phyloP scores from a whole-genome alignment of 1,140 invertebrate species.

The Copidosoma floridanum region DNA sequence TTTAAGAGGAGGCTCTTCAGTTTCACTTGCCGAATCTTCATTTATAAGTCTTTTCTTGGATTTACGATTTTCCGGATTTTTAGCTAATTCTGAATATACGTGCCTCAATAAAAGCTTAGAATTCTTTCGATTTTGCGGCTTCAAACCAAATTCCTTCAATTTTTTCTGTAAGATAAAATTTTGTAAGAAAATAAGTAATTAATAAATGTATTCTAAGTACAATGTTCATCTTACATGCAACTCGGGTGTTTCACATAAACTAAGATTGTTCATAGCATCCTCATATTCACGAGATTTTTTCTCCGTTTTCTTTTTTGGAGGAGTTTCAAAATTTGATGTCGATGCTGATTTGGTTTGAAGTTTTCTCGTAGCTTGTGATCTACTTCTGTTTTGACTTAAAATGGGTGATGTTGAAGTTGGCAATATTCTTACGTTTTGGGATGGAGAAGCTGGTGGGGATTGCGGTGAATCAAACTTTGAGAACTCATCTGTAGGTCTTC shows the following conservation, averaged over 20 bases:
- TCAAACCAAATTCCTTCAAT: conserved; percentile 54
- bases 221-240: conserved; percentile 42
- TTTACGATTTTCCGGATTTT: conserved; percentile 41
- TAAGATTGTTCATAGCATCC: conserved; percentile 37
- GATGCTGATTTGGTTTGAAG: conserved; percentile 20
- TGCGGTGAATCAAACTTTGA: no score
- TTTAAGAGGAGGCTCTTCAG: conserved; percentile 28
- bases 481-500: no score
- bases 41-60: conserved; percentile 15
- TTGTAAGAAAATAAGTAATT: conserved; percentile 20
- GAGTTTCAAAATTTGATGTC: conserved; percentile 2
- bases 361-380: neutral
- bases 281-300: no score
- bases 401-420: conserved; percentile 7
- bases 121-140: conserved; percentile 46
- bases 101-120: conserved; percentile 53
- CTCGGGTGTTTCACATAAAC: conserved; percentile 47
- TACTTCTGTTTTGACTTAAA: conserved; percentile 3
- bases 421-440: neutral
- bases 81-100: conserved; percentile 56
- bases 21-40: conserved; percentile 22
- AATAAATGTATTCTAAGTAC: neutral
- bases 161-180: conserved; percentile 44
- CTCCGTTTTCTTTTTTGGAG: no score
- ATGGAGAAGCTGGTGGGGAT: neutral